Conservation (phyloP, 2,113 vertebrate genomes). For the Rattus norvegicus region DNA sequence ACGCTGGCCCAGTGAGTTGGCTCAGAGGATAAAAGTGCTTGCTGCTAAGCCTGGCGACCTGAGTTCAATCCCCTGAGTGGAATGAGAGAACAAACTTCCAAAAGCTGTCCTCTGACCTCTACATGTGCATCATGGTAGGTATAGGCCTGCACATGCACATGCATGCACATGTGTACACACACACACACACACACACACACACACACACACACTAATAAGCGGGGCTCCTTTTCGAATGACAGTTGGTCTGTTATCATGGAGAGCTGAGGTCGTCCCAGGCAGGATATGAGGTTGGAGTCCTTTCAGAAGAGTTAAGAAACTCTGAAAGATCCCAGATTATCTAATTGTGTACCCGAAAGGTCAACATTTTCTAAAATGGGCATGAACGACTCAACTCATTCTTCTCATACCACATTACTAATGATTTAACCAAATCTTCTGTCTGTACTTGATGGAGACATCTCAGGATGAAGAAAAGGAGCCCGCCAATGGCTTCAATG, state of each 20-base stretch:
- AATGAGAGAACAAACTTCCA: neutral
- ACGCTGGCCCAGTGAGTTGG: neutral
- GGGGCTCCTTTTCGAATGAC: neutral
- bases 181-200: neutral
- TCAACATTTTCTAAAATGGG: neutral
- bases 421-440: neutral
- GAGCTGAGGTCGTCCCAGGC: neutral
- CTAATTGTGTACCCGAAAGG: neutral
- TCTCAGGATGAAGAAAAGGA: neutral
- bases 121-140: too few relatives aligned
- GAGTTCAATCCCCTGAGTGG: too few relatives aligned
- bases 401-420: neutral
- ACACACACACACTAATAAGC: neutral
- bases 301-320: neutral
- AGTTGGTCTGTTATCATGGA: neutral
- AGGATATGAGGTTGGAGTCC: neutral
- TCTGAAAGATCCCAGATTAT: neutral
- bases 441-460: neutral
- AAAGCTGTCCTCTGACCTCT: neutral
- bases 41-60: neutral
- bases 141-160: accelerated
- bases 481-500: neutral
- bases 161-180: too few relatives aligned
- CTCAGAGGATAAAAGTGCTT: neutral
- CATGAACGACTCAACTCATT: neutral